Evolutionary conservation across 2,113 vertebrate species (phyloP).

Genomic region (Hippocampus abdominalis): DNA sequence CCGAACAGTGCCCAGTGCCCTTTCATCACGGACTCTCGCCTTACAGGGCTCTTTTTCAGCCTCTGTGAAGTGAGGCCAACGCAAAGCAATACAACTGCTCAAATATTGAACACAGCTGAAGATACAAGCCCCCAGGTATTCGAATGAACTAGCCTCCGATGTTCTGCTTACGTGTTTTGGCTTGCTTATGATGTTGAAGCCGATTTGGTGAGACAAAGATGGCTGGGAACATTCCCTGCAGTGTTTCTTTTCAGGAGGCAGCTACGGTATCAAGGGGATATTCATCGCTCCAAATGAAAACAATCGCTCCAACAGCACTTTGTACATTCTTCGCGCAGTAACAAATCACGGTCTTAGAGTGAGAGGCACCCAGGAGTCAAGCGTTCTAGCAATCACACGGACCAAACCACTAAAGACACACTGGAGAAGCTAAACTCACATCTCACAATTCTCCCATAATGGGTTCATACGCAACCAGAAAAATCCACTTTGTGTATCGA

Average conservation of each 20-base stretch:
- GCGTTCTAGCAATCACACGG: not conserved
- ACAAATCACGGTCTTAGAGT: not conserved
- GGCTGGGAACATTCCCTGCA: not conserved
- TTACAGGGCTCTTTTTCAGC: not conserved
- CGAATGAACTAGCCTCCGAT: not conserved
- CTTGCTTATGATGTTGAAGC: not conserved
- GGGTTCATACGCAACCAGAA: slow-evolving; percentile 2
- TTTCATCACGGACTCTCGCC: slow-evolving; percentile 25
- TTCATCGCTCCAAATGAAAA: slow-evolving; percentile 16
- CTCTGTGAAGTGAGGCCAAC: slow-evolving; percentile 4
- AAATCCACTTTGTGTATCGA: not conserved
- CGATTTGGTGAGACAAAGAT: slow-evolving; percentile 8
- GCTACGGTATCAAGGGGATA: slow-evolving; percentile 1
- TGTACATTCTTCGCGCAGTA: slow-evolving; percentile 2
- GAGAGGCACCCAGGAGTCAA: slow-evolving; percentile 19
- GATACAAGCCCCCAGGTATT: slow-evolving; percentile 1
- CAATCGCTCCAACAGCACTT: slow-evolving; percentile 5
- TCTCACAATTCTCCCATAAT: not conserved
- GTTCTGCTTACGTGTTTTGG: slow-evolving; percentile 1
- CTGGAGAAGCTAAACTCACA: not conserved
- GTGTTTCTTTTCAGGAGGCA: slow-evolving; percentile 6
- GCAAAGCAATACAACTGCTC: not conserved
- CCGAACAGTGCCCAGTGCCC: slow-evolving; percentile 13
- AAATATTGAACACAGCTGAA: slow-evolving; percentile 12
- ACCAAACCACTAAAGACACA: slow-evolving; percentile 1